Conservation (phyloP, 53 echinoderm and acorn worm genomes). For the Paracentrotus lividus region DNA sequence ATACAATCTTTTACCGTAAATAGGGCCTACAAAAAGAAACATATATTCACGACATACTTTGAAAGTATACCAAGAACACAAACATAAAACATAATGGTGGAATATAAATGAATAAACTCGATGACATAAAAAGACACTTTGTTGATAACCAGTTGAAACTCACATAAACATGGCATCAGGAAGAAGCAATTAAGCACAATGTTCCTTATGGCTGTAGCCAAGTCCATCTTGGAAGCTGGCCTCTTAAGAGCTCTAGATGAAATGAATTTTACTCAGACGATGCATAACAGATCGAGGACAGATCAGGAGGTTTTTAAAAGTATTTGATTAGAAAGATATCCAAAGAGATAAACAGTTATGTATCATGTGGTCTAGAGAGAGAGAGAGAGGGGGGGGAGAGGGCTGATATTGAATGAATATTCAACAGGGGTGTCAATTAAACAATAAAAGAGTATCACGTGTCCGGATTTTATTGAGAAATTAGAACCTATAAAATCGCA, state of each 20-base stretch:
- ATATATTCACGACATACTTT: too few species aligned
- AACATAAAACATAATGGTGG: too few species aligned
- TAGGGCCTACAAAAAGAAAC: too few species aligned
- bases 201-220: background rate
- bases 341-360: too few species aligned
- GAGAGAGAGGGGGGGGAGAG: too few species aligned
- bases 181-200: background rate
- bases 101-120: too few species aligned
- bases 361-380: too few species aligned
- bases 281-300: background rate
- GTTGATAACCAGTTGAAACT: too few species aligned
- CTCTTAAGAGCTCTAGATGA: background rate
- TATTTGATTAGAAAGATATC: constrained; percentile 19
- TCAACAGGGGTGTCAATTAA: constrained; percentile 25
- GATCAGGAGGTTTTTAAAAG: background rate
- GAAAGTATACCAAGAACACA: too few species aligned
- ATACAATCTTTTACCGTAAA: too few species aligned
- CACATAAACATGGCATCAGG: constrained; percentile 33
- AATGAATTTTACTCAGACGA: background rate
- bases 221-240: background rate
- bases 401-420: too few species aligned
- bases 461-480: constrained; percentile 22
- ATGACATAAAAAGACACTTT: too few species aligned
- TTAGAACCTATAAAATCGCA: constrained; percentile 39
- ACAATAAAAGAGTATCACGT: constrained; percentile 38